Base-by-base conservation (phyloP, 1,140 invertebrate species). In the Pachyrhynchus sulphureomaculatus region DNA sequence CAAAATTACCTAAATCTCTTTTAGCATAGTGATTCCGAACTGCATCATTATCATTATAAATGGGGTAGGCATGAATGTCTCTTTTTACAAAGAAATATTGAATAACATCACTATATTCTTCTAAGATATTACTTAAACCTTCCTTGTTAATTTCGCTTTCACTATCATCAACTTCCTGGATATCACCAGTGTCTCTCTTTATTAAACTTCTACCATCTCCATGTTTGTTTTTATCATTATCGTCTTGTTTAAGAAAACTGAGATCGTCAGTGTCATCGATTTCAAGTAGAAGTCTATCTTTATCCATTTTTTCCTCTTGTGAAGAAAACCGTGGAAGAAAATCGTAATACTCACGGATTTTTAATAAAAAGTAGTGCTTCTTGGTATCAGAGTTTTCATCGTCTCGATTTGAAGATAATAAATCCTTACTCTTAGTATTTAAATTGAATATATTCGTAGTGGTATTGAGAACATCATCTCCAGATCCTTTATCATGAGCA, bases 341-440 rank as follows among this genome's bases (percentile, higher is more conserved):
- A 21, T 61, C 49, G 33, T 61, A 61, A 21, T 49, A 61, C 24
- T 61, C 48, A 20, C 37, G 52, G 2, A 61, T 34, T 53, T 61
- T 61, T 20, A 53, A 61, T 1, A 52, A 33, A 32, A 45, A 23
- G 13, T 53, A 61, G 13, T 61, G 58, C 24, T 61, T 61, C 13
- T 45, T 53, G 5, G 58, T 61, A 15, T 61, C 49, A 2, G 6
- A 9, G 23, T 51, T 20, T 5, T 48, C 17, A 6, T 18, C 13
- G 4, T n/a, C 26, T 32, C 45, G 15, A 20, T 9, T 10, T 29
- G 26, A 6, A 29, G 26, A 29, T 29, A 10, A 29, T 9, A 29
- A 2, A 29, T 6, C 26, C 5, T 9, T 10, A 29, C 26, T 29
- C 12, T 29, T 29, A 29, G 12, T 29, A 6, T 29, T 29, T 2